Evolutionary conservation across 2,888 invertebrate genomes (phyloP).

Genomic region (Heteromurus nitidus): DNA sequence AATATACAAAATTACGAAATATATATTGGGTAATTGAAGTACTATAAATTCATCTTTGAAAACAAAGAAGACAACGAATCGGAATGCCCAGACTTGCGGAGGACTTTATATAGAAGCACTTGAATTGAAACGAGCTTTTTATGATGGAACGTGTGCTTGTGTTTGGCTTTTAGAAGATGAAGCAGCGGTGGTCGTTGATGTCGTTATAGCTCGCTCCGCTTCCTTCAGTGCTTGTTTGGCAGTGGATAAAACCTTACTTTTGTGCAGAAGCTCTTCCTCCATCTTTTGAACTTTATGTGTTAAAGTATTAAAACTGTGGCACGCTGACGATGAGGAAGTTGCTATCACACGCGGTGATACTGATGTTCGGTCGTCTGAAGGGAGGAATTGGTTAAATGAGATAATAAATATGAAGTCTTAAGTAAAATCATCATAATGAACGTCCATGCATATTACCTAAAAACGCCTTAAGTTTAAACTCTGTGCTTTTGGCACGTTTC

Average conservation of each 20-base stretch:
- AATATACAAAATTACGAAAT: no score
- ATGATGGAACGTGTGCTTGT: no score
- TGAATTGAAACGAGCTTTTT: no score
- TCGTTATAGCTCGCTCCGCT: slow-evolving; percentile 29
- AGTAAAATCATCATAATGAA: no score
- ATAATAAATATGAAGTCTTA: no score
- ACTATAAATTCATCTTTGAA: no score
- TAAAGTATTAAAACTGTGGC: slow-evolving; percentile 46
- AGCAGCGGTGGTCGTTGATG: not conserved
- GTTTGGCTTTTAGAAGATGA: slow-evolving; percentile 27
- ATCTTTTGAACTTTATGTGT: slow-evolving; percentile 49
- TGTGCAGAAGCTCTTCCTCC: slow-evolving; percentile 59
- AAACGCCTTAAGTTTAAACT: slow-evolving; percentile 71
- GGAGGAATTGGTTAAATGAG: no score
- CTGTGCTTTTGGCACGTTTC: slow-evolving; percentile 70
- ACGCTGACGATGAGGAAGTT: slow-evolving; percentile 4
- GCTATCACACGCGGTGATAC: not conserved
- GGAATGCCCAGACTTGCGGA: no score
- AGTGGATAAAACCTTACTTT: slow-evolving; percentile 40
- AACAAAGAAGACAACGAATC: no score
- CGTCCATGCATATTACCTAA: slow-evolving; percentile 54
- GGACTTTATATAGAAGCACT: no score
- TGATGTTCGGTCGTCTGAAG: slow-evolving; percentile 8
- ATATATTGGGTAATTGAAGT: no score
- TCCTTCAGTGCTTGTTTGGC: slow-evolving; percentile 59